Evolutionary conservation across 2,888 invertebrate genomes (phyloP).

Genomic region (Cylindroiulus punctatus): DNA sequence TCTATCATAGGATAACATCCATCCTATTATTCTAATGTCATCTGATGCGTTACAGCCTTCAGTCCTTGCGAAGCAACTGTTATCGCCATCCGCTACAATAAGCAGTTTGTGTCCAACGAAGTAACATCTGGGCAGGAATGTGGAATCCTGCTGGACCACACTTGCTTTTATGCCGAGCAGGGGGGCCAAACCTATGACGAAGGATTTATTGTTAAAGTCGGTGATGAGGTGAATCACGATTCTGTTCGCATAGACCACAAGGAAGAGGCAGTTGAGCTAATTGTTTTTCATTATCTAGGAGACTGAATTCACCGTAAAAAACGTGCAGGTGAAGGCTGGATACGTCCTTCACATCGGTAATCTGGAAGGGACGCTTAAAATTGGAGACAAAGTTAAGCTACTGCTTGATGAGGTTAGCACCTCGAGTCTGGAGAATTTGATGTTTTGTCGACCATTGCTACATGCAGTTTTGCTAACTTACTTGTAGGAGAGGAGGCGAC

Average conservation of each 20-base stretch:
- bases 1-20: too few relatives aligned
- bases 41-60: constrained; percentile 70
- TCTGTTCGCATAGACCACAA: neutral
- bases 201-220: constrained; percentile 85
- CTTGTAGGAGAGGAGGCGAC: constrained; percentile 75
- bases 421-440: neutral
- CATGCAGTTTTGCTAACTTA: constrained; percentile 10
- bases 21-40: too few relatives aligned
- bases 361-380: constrained; percentile 81
- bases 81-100: constrained; percentile 81
- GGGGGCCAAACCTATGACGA: constrained; percentile 98
- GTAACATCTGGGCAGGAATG: constrained; percentile 87
- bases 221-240: constrained; percentile 73
- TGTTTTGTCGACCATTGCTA: neutral
- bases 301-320: constrained; percentile 88
- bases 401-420: constrained; percentile 77
- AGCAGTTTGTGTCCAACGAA: constrained; percentile 82
- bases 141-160: constrained; percentile 88
- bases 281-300: constrained; percentile 68
- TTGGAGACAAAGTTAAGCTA: constrained; percentile 85
- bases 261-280: neutral
- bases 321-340: constrained; percentile 94
- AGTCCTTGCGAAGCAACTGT: constrained; percentile 78
- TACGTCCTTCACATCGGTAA: constrained; percentile 94
- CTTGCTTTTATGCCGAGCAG: constrained; percentile 98